Evolutionary conservation across 2,797 vertebrate species (phyloP), one percentile per base, ranked within the genome.

Genomic region (Notamacropus eugenii): DNA sequence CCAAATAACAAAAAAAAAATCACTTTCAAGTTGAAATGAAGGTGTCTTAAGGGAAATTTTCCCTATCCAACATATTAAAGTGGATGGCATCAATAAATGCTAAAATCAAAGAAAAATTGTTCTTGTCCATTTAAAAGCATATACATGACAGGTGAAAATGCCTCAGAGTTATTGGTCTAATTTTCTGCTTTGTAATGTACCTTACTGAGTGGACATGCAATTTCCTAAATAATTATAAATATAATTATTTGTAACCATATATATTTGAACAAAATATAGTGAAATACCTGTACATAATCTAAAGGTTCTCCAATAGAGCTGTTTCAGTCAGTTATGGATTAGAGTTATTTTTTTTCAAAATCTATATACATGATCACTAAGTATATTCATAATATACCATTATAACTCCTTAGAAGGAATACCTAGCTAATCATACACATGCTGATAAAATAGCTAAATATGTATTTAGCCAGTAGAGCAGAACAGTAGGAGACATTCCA

Each of bases 381-480:
- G 58, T 92, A 34, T 93, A 55, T 50, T 95, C 96, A 95, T 31
- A 62, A 55, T 9, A 57, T n/a, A 90, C 0, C 90, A 22, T 1
- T 31, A 62, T 92, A 96, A 90, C 1, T 94, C 16, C 31, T 96
- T 94, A 54, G 46, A 94, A 98, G 95, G 95, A 97, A 94, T 0
- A 12, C 10, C 58, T 94, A 1, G 28, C 11, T 97, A 67, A 40
- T 96, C 91, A 55, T 90, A 96, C 58, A 97, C 9, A 94, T 95
- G 96, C 74, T 95, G 58, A 96, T 95, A 87, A 95, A 97, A 57
- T 27, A 97, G 56, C 40, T 91, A 97, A 98, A 96, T 93, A 97
- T 3, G 0, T 87, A 95, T 97, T 98, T 97, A 97, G 28, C 58
- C 34, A 95, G 4, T 13, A 92, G 34, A 94, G 31, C 55, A 93